phyloP scores from a whole-genome alignment of 2,113 vertebrate genomes.

The Leiothrix lutea region DNA sequence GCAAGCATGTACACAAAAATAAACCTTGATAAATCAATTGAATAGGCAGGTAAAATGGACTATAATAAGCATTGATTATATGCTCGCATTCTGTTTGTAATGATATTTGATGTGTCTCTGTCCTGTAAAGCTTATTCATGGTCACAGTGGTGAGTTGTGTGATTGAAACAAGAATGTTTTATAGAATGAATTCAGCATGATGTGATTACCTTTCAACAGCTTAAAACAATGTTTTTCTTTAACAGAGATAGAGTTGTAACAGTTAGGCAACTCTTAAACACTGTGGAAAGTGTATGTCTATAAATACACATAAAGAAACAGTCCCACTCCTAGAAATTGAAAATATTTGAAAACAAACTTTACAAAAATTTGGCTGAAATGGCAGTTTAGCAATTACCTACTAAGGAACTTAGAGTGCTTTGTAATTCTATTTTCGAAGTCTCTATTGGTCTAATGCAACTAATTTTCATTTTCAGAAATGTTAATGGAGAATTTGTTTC shows the following conservation, averaged over 20 bases:
- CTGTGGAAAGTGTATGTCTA: not conserved
- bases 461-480: not conserved
- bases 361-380: not conserved
- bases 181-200: not conserved
- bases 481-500: not conserved
- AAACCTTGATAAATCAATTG: conserved; percentile 11
- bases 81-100: not conserved
- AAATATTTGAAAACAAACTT: not conserved
- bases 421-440: not conserved
- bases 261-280: not conserved
- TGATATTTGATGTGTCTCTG: not conserved
- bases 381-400: not conserved
- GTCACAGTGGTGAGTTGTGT: not conserved
- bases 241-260: not conserved
- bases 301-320: not conserved
- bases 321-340: not conserved
- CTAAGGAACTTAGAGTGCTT: not conserved
- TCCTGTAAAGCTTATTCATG: not conserved
- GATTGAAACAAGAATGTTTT: not conserved
- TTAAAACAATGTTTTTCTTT: not conserved
- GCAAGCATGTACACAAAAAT: not conserved
- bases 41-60: not conserved
- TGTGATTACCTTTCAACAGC: not conserved
- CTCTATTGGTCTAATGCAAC: not conserved
- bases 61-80: conserved; percentile 14